A percentile compares a stretch with the other conserved stretches of the same genome.
Conservation (phyloP, 1,140 invertebrate genomes). For the Oryzaephilus surinamensis region DNA sequence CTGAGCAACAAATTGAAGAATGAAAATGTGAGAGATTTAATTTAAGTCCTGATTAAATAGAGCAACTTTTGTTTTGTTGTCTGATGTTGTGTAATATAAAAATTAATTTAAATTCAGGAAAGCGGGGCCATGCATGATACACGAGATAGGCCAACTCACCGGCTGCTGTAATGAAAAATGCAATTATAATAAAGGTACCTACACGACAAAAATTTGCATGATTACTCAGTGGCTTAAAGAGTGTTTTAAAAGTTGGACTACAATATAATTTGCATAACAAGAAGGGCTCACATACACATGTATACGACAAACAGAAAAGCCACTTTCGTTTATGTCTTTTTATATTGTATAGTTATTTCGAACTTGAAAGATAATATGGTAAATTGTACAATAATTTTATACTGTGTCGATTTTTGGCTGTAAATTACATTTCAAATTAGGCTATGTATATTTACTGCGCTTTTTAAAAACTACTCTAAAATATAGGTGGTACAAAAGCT, state of each 20-base stretch:
- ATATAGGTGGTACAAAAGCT: conserved; percentile 4
- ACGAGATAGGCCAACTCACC: too few species aligned
- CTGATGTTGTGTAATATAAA: too few species aligned
- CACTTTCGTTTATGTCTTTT: conserved; percentile 28
- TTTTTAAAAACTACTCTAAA: conserved; percentile 3
- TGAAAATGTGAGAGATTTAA: too few species aligned
- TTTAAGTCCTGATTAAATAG: too few species aligned
- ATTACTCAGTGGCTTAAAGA: conserved; percentile 27
- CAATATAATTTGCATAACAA: conserved; percentile 32
- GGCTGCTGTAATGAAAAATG: conserved; percentile 17
- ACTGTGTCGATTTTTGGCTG: conserved; percentile 21
- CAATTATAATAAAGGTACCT: conserved; percentile 25
- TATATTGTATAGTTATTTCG: conserved; percentile 17
- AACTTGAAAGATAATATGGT: conserved; percentile 12
- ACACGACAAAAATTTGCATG: conserved; percentile 32
- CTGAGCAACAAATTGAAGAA: too few species aligned
- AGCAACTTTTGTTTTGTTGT: too few species aligned
- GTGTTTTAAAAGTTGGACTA: conserved; percentile 33
- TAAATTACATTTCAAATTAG: conserved; percentile 23
- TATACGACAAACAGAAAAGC: conserved; percentile 7
- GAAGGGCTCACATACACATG: conserved; percentile 11
- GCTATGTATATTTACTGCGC: conserved; percentile 21
- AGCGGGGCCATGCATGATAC: too few species aligned
- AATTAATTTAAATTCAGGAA: too few species aligned
- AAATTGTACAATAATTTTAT: conserved; percentile 29